phyloP scores from a whole-genome alignment of 2,797 vertebrate species.

The Taeniopygia guttata region DNA sequence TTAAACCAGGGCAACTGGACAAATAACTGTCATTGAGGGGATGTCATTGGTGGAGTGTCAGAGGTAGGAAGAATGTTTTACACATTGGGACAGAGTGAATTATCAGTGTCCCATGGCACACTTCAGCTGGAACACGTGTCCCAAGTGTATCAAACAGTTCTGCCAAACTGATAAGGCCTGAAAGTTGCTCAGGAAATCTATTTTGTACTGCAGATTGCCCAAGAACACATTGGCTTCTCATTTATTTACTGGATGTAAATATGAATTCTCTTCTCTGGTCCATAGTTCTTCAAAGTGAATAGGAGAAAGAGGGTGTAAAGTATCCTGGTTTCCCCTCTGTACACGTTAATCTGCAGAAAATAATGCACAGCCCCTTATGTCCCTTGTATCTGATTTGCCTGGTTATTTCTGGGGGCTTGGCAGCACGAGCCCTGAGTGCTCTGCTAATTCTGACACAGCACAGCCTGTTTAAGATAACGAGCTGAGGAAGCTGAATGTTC shows the following conservation, averaged over 20 bases:
- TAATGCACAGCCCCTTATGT: not conserved
- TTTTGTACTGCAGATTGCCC: not conserved
- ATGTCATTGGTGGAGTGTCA: slow-evolving; percentile 6
- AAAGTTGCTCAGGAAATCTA: not conserved
- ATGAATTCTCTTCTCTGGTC: not conserved
- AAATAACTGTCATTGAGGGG: slow-evolving; percentile 5
- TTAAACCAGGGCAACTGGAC: slow-evolving; percentile 6
- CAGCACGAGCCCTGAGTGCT: not conserved
- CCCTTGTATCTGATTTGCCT: not conserved
- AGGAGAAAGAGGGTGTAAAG: not conserved
- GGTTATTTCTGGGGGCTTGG: not conserved
- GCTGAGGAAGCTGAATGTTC: not conserved
- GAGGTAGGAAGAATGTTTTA: slow-evolving; percentile 13
- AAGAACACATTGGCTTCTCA: not conserved
- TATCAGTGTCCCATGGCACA: not conserved
- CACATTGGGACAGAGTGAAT: not conserved
- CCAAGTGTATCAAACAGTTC: not conserved
- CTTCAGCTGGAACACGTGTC: not conserved
- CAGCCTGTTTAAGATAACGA: not conserved
- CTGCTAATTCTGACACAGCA: not conserved
- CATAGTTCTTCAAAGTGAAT: not conserved
- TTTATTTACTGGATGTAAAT: not conserved
- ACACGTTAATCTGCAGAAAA: not conserved
- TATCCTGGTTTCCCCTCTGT: not conserved
- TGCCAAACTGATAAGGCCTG: slow-evolving; percentile 47